Conservation (phyloP, 2,888 invertebrate species). For the Ceramica pisi region DNA sequence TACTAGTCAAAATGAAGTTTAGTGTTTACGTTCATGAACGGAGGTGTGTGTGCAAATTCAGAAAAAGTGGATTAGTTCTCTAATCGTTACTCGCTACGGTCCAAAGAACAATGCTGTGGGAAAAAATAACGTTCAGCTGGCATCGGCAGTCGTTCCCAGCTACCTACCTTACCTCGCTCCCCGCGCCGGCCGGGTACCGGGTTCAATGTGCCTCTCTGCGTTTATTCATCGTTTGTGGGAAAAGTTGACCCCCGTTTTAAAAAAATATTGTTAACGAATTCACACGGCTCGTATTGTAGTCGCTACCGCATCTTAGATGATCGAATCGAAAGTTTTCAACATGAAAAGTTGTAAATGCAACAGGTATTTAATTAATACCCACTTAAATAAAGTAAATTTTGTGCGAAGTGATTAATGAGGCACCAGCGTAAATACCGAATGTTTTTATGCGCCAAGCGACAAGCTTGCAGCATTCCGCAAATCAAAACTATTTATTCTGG, state of each 20-base stretch:
- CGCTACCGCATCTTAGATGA: slow-evolving; percentile 83
- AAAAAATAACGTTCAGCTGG: slow-evolving; percentile 92
- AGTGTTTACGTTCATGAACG: slow-evolving; percentile 66
- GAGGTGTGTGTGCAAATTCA: slow-evolving; percentile 76
- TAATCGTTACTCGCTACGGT: slow-evolving; percentile 86
- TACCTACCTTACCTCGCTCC: slow-evolving; percentile 88
- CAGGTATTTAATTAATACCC: slow-evolving; percentile 64
- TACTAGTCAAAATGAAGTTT: slow-evolving; percentile 84
- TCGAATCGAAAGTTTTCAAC: slow-evolving; percentile 54
- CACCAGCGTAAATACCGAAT: slow-evolving; percentile 69
- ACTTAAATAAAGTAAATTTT: slow-evolving; percentile 51
- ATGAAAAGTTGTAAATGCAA: slow-evolving; percentile 56
- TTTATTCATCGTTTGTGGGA: slow-evolving; percentile 91
- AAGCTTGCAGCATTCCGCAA: slow-evolving; percentile 84
- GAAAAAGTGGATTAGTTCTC: slow-evolving; percentile 77
- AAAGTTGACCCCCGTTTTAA: slow-evolving; percentile 90
- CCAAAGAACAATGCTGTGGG: slow-evolving; percentile 91
- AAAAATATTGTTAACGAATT: slow-evolving; percentile 90
- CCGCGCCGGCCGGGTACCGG: slow-evolving; percentile 89
- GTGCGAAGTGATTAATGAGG: slow-evolving; percentile 69
- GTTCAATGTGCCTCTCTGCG: slow-evolving; percentile 90
- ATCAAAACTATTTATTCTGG: slow-evolving; percentile 84
- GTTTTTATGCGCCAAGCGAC: slow-evolving; percentile 79
- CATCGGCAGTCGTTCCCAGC: slow-evolving; percentile 90
- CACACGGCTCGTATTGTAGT: slow-evolving; percentile 85